Conservation (phyloP, 2,888 invertebrate genomes). For the Drosophila nr. perissopoda region DNA sequence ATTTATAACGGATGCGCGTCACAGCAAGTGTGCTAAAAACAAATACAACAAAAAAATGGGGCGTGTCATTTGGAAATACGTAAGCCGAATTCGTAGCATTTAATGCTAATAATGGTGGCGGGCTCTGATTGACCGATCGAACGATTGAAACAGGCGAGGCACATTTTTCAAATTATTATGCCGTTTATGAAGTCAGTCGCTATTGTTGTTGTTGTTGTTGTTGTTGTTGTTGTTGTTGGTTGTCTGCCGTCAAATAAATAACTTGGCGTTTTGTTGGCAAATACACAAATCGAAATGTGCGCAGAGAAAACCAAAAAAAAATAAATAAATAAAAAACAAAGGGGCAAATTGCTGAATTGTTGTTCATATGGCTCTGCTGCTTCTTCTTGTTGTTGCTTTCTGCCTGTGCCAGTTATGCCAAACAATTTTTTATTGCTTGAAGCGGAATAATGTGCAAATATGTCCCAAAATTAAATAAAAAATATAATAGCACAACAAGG, state of each 20-base stretch:
- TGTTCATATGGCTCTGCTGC: slow-evolving; percentile 23
- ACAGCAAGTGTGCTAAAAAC: slow-evolving; percentile 43
- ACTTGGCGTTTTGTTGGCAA: slow-evolving; percentile 73
- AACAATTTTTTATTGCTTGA: slow-evolving; percentile 59
- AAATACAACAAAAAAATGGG: slow-evolving; percentile 8
- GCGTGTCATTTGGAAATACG: slow-evolving; percentile 43
- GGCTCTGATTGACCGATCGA: slow-evolving; percentile 31
- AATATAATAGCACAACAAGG: neutral
- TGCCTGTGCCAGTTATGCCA: slow-evolving; percentile 69
- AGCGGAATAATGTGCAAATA: slow-evolving; percentile 59
- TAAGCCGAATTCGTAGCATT: slow-evolving; percentile 32
- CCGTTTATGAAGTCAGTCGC: slow-evolving; percentile 51
- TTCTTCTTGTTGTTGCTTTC: slow-evolving; percentile 16
- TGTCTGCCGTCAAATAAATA: slow-evolving; percentile 67
- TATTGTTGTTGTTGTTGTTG: slow-evolving; percentile 16
- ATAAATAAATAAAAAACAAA: slow-evolving; percentile 46
- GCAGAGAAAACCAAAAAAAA: slow-evolving; percentile 51
- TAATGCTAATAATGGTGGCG: slow-evolving; percentile 27
- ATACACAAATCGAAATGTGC: slow-evolving; percentile 51
- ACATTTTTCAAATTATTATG: slow-evolving; percentile 60
- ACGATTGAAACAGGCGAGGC: slow-evolving; percentile 28
- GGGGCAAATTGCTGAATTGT: slow-evolving; percentile 50
- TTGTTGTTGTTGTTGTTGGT: slow-evolving; percentile 24
- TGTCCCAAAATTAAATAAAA: slow-evolving; percentile 42
- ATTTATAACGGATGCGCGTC: slow-evolving; percentile 65